These are phyloP conservation scores for Netelia virgata DNA, from an alignment of 2,888 invertebrate species.

Conservation along the genomic window DNA sequence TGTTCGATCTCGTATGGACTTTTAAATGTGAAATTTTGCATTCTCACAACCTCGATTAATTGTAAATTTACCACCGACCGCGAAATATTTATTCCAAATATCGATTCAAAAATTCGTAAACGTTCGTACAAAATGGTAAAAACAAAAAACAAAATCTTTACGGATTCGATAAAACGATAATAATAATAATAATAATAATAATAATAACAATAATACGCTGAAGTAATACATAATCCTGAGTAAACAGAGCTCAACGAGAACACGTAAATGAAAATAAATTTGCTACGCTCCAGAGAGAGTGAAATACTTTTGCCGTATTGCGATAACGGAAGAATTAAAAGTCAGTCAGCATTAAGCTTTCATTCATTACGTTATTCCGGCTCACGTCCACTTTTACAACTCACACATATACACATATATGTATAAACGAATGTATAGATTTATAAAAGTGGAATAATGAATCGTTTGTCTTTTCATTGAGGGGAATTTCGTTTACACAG, in stretches of 20 bases:
- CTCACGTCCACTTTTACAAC: constrained; percentile 4
- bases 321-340: constrained; percentile 48
- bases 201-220: neutral
- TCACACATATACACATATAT: neutral
- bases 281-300: neutral
- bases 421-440: neutral
- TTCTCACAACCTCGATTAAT: too few species aligned
- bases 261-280: neutral
- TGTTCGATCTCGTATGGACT: too few species aligned
- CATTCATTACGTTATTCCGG: constrained; percentile 58
- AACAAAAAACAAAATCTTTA: too few species aligned
- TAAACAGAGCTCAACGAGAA: constrained; percentile 20
- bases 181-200: neutral
- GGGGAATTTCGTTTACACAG: constrained; percentile 41
- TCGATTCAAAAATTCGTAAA: too few species aligned
- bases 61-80: too few species aligned
- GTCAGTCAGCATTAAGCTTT: constrained; percentile 53
- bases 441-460: constrained; percentile 25
- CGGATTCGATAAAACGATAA: neutral
- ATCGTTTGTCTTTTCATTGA: constrained; percentile 63
- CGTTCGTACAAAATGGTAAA: too few species aligned
- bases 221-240: neutral
- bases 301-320: neutral
- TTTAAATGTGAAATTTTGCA: too few species aligned
- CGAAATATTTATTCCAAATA: too few species aligned